Base-by-base conservation (phyloP, 2,113 vertebrate genomes). In the Anarhynchus alexandrinus region DNA sequence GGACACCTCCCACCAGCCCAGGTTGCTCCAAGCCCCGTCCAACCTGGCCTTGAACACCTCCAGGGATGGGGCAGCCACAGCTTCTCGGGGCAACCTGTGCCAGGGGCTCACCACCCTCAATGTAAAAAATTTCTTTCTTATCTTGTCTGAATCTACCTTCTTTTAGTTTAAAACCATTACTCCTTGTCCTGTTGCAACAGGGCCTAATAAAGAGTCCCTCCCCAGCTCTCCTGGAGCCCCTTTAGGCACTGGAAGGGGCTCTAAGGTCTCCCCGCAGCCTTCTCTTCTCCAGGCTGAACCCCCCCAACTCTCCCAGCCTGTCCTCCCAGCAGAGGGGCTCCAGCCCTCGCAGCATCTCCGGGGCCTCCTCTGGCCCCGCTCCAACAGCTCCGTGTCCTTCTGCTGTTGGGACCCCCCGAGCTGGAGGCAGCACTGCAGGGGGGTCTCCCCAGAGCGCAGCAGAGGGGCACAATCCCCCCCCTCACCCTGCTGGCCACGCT, bases 321-420 rank as follows among this genome's bases (percentile, higher is more conserved):
- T 12, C 11, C 3, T 12, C 78, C 2, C 1, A 38, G 52, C 1
- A 82, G 18, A 74, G 52, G 3, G 4, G 11, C 3, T 90, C 26
- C 67, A 58, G 7, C 21, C 40, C 57, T 34, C 4, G 0, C 6
- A 32, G 1, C 10, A 15, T 30, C 11, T n/a, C 4, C 0, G 8
- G 7, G 30, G n/a, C 58, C 58, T 64, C 82, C 22, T 55, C 49
- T 55, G 49, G 38, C 2, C 49, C 10, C 0, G 0, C 49, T 65
- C 40, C 82, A 13, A 21, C n/a, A 32, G 32, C 2, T 52, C 45
- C 36, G 1, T 36, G 45, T 69, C 61, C 5, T 5, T 36, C 11
- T 40, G 17, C 8, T 47, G 27, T 5, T 22, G 70, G 38, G 21
- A 13, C 2, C 17, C 2, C 22, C 61, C 23, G 36, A 49, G 59